phyloP scores from a whole-genome alignment of 2,113 vertebrate genomes.

The Corythornis cristatus region DNA sequence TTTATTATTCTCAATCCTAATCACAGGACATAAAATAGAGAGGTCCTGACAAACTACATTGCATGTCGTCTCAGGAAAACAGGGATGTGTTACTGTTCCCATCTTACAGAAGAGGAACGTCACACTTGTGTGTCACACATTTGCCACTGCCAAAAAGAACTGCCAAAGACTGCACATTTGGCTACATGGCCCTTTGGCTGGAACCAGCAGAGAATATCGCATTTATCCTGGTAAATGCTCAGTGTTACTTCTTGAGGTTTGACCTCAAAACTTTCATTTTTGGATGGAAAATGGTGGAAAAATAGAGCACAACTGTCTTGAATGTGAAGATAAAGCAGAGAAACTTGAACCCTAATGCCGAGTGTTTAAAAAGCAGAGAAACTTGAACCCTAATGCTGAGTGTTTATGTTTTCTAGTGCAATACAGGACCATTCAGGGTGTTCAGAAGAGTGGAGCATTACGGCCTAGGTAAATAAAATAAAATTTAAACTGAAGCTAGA shows the following conservation, averaged over 20 bases:
- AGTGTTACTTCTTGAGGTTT: background rate
- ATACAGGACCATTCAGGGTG: accelerated
- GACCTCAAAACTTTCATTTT: background rate
- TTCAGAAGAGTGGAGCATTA: background rate
- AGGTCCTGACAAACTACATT: background rate
- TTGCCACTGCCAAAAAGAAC: background rate
- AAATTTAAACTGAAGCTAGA: background rate
- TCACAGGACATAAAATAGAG: background rate
- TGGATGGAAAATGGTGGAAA: conserved; percentile 6
- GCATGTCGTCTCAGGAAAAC: background rate
- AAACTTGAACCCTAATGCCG: background rate
- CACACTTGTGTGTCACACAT: accelerated
- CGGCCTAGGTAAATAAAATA: background rate
- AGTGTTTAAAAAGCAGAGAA: background rate
- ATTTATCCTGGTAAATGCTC: background rate
- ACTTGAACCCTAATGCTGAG: background rate
- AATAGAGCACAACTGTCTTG: background rate
- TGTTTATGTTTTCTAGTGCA: background rate
- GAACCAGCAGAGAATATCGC: background rate
- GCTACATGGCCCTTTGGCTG: background rate
- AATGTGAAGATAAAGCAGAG: background rate
- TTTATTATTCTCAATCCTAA: background rate
- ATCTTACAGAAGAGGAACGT: background rate
- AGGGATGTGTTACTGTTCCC: background rate
- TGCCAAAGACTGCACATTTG: background rate